phyloP scores from a whole-genome alignment of 2,888 invertebrate species.

The Tigriopus californicus region DNA sequence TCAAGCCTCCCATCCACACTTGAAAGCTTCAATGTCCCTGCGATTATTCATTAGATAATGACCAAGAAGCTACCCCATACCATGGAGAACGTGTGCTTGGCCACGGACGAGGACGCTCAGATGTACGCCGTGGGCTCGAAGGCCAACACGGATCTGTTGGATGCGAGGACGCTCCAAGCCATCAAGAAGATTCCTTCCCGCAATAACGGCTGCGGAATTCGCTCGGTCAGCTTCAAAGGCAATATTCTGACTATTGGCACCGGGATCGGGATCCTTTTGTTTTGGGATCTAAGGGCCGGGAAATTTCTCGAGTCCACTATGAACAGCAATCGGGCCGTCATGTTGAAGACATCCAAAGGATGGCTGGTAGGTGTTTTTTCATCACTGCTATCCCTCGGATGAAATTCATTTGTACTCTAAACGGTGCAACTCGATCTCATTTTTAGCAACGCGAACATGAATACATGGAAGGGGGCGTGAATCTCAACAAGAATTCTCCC shows the following conservation, averaged over 20 bases:
- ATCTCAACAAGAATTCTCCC: conserved; percentile 45
- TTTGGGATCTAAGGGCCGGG: conserved; percentile 76
- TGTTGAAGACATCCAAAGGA: conserved; percentile 66
- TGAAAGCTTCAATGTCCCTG: too few relatives aligned
- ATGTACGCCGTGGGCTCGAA: conserved; percentile 85
- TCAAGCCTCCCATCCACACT: conserved; percentile 11
- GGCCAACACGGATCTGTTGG: conserved; percentile 71
- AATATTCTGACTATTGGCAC: conserved; percentile 83
- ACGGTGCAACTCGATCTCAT: too few relatives aligned
- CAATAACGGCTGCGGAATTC: conserved; percentile 66
- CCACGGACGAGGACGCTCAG: conserved; percentile 55
- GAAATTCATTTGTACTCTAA: neutral
- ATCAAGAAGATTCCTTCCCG: conserved; percentile 58
- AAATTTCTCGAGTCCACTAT: conserved; percentile 80
- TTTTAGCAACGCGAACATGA: conserved; percentile 62
- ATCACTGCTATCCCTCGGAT: too few relatives aligned
- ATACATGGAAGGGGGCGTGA: conserved; percentile 56
- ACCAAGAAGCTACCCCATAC: conserved; percentile 68
- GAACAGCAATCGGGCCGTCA: conserved; percentile 67
- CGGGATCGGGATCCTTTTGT: conserved; percentile 72
- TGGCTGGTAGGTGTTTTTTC: conserved; percentile 75
- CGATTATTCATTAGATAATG: conserved; percentile 38
- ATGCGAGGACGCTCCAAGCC: conserved; percentile 55
- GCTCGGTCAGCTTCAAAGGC: conserved; percentile 75
- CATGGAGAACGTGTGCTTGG: conserved; percentile 81